These are phyloP conservation scores for Diabrotica balteata DNA, from an alignment of 2,888 invertebrate genomes.

Conservation along the genomic window DNA sequence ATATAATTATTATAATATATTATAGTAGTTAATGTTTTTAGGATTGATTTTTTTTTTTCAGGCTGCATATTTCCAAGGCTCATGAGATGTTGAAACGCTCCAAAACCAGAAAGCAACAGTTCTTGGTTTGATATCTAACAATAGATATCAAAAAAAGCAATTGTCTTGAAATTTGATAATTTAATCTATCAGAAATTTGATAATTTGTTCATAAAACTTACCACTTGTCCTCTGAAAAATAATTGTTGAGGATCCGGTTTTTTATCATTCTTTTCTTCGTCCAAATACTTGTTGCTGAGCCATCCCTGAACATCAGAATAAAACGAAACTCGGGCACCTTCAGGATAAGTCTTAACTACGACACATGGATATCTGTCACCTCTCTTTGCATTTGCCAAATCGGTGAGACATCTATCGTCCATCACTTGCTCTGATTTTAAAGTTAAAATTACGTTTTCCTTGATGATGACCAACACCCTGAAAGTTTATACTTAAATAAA, in stretches of 20 bases:
- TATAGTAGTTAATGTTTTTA: too few species aligned
- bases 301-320: slow-evolving; percentile 66
- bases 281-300: slow-evolving; percentile 52
- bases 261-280: slow-evolving; percentile 36
- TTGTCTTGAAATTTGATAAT: too few species aligned
- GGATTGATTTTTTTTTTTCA: too few species aligned
- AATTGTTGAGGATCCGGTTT: slow-evolving; percentile 57
- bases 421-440: slow-evolving; percentile 71
- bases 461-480: slow-evolving; percentile 65
- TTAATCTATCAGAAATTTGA: too few species aligned
- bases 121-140: too few species aligned
- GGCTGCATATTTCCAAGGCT: too few species aligned
- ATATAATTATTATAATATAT: too few species aligned
- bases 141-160: too few species aligned
- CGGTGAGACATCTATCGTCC: slow-evolving; percentile 63
- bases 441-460: slow-evolving; percentile 66
- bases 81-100: too few species aligned
- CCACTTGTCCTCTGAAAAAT: slow-evolving; percentile 69
- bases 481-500: slow-evolving; percentile 11
- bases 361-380: slow-evolving; percentile 67
- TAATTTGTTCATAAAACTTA: slow-evolving; percentile 44
- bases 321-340: slow-evolving; percentile 66
- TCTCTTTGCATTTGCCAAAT: slow-evolving; percentile 62
- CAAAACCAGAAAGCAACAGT: too few species aligned
- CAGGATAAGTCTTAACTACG: slow-evolving; percentile 61